Base-by-base conservation (phyloP, 2,888 invertebrate species). In the Thereva unica region DNA sequence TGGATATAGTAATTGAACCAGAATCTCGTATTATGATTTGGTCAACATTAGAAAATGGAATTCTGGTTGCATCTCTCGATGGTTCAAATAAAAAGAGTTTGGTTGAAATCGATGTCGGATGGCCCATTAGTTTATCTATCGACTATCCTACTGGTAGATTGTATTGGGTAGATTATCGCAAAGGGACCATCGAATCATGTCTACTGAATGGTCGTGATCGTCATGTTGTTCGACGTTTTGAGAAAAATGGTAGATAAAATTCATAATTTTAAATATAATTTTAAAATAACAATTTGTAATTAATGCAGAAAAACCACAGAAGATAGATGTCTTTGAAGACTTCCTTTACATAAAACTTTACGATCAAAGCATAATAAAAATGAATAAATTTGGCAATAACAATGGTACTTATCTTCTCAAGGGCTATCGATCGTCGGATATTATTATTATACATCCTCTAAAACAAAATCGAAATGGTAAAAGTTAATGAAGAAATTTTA, bases 161-260 rank as follows among this genome's bases (percentile, higher is more conserved):
- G 4, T 94, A 93, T 83, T 92, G 92, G 90, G 86, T 90, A 8
- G 95, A 95, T 82, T 86, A 87, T n/a, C 91, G 92, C 78, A 85
- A 86, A 71, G 85, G 85, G 72, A 85, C 87, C 23, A 84, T 93
- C 67, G 90, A 91, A 79, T 87, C 87, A 49, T 84, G 87, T 59
- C 82, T 84, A 10, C 79, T 89, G 23, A 88, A 90, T 77, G 93
- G 93, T 68, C 82, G 83, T 63, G 88, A 87, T 73, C 83, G 91
- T 47, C 84, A 84, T 67, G 76, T 86, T 3, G 84, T 89, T 1
- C 82, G 83, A 61, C 80, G 82, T 49, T 88, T 89, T 72, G 78
- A 81, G 47, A 78, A 77, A 53, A 81, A 82, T 71, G 83, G 84
- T 84, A 76, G 74, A 55, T 34, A 10, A 6, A 1, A 6, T 72